These are phyloP conservation scores for Anoncus sp. DNA, from an alignment of 2,888 invertebrate genomes.

Conservation along the genomic window DNA sequence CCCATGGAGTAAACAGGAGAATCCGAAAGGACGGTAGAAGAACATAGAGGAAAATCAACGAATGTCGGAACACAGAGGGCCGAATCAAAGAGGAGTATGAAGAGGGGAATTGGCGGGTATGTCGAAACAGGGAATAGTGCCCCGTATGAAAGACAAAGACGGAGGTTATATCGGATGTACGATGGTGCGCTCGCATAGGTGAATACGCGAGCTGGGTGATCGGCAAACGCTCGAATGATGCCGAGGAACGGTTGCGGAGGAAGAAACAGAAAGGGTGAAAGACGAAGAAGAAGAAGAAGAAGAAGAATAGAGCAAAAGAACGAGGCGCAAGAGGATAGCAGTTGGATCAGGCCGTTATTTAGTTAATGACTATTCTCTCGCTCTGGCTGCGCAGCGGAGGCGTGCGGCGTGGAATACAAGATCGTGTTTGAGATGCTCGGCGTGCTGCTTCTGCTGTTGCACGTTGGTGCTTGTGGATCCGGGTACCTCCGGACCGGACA, in stretches of 20 bases:
- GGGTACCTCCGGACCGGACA: constrained; percentile 67
- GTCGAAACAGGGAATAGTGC: not conserved
- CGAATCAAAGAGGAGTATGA: constrained; percentile 10
- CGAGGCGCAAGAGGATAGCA: constrained; percentile 63
- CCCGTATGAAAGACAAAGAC: not conserved
- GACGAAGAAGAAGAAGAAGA: constrained; percentile 28
- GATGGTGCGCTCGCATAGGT: not conserved
- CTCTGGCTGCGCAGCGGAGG: constrained; percentile 71
- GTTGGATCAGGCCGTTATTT: constrained; percentile 80
- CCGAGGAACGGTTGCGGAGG: constrained; percentile 24
- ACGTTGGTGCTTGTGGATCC: constrained; percentile 70
- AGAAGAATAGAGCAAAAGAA: constrained; percentile 41
- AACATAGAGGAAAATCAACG: constrained; percentile 22
- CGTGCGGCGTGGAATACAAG: constrained; percentile 80
- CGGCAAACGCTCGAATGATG: constrained; percentile 13
- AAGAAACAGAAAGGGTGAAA: constrained; percentile 17
- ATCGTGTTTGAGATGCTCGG: constrained; percentile 82
- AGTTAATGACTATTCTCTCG: constrained; percentile 83
- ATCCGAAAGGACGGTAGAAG: not conserved
- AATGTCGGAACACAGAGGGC: constrained; percentile 14
- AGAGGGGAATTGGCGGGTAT: not conserved
- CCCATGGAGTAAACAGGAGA: constrained; percentile 23
- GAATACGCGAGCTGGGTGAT: constrained; percentile 6
- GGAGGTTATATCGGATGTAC: not conserved
- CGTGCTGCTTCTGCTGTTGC: constrained; percentile 70